Conservation (phyloP, 2,888 invertebrate species). For the Scotopteryx bipunctaria region DNA sequence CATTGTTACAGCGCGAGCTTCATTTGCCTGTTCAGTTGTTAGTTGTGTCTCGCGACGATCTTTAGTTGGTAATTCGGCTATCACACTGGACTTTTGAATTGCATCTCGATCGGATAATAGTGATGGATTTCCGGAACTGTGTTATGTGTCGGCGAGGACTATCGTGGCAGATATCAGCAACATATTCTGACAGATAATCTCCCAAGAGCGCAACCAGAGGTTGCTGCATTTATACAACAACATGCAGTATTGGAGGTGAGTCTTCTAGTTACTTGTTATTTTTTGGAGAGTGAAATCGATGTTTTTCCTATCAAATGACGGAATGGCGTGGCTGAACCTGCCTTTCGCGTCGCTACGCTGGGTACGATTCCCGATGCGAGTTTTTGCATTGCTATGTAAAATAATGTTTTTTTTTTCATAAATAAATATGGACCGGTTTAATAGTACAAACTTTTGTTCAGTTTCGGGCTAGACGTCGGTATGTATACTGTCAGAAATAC, state of each 20-base stretch:
- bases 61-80: background rate
- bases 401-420: too few relatives aligned
- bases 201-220: constrained; percentile 9
- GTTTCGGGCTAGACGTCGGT: too few relatives aligned
- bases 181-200: constrained; percentile 5
- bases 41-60: too few relatives aligned
- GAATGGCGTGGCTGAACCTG: too few relatives aligned
- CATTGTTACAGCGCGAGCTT: background rate
- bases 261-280: background rate
- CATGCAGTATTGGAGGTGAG: background rate
- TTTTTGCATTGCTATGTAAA: too few relatives aligned
- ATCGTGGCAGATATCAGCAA: constrained; percentile 10
- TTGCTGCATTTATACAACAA: constrained; percentile 10
- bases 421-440: too few relatives aligned
- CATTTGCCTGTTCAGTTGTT: background rate
- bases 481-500: too few relatives aligned
- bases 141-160: constrained; percentile 11
- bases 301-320: too few relatives aligned
- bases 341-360: too few relatives aligned
- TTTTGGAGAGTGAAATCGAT: background rate
- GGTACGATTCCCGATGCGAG: too few relatives aligned
- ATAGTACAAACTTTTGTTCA: too few relatives aligned
- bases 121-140: constrained; percentile 3
- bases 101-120: constrained; percentile 3
- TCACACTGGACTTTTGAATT: background rate